Percentiles rank a stretch among this genome's conserved stretches.
Conservation (phyloP, 2,797 vertebrate genomes). For the Enteromius viviparus region DNA sequence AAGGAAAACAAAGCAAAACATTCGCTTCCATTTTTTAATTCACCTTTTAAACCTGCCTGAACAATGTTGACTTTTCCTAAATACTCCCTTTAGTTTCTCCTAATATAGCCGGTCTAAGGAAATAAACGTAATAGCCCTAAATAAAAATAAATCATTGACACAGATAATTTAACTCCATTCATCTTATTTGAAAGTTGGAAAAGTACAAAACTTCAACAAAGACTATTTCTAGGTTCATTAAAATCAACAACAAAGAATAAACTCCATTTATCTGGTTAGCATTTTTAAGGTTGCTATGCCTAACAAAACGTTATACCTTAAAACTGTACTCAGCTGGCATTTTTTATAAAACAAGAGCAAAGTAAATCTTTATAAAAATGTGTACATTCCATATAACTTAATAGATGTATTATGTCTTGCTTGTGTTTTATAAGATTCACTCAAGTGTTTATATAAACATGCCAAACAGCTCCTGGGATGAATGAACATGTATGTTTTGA, state of each 20-base stretch:
- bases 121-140: background rate
- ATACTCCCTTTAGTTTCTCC: background rate
- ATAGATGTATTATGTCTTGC: no score
- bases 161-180: background rate
- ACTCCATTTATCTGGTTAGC: background rate
- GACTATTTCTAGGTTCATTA: background rate
- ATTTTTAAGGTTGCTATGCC: background rate
- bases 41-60: background rate
- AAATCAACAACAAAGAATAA: background rate
- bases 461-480: conserved; percentile 10
- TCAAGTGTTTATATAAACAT: background rate
- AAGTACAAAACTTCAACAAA: background rate
- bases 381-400: background rate
- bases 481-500: conserved; percentile 1
- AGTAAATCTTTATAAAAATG: background rate
- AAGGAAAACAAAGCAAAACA: background rate
- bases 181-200: background rate
- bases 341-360: background rate
- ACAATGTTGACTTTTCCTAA: background rate
- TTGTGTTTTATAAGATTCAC: background rate
- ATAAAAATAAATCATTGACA: background rate
- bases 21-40: background rate
- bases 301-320: background rate
- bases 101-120: background rate
- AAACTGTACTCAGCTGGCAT: background rate